These are phyloP conservation scores for Trichoplusia ni DNA, from an alignment of 1,140 invertebrate genomes.

Conservation along the genomic window DNA sequence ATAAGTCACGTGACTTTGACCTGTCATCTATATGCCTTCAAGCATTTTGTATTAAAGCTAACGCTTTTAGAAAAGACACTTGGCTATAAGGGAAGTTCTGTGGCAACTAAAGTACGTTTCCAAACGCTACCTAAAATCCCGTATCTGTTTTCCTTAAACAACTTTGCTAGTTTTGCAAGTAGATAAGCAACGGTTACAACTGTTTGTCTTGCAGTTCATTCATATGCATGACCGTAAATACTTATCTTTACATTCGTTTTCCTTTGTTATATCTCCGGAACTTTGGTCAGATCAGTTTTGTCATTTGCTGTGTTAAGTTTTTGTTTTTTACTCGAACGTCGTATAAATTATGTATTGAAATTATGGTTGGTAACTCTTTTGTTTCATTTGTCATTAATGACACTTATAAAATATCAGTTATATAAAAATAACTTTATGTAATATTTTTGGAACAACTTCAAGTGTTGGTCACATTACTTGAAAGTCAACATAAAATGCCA, in stretches of 20 bases:
- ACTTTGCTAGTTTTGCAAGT: constrained; percentile 10
- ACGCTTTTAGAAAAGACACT: no score
- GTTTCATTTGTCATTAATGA: no score
- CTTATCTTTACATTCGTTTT: constrained; percentile 22
- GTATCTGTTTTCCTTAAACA: constrained; percentile 19
- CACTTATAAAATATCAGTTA: no score
- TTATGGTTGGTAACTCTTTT: no score
- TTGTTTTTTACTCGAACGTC: neutral
- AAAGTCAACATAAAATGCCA: no score
- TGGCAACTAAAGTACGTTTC: neutral
- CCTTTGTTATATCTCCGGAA: neutral
- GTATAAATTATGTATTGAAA: neutral
- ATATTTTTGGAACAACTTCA: no score
- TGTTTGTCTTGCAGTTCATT: constrained; percentile 16
- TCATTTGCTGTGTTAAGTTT: neutral
- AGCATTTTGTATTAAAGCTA: no score
- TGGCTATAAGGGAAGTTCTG: no score
- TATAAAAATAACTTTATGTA: no score
- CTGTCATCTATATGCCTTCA: no score
- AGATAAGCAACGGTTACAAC: constrained; percentile 18
- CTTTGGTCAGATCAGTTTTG: neutral
- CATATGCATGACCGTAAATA: constrained; percentile 18
- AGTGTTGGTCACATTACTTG: no score
- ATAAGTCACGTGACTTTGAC: no score
- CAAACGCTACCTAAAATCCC: constrained; percentile 4